Evolutionary conservation across 2,113 vertebrate species (phyloP).

Genomic region (Arothron firmamentum): DNA sequence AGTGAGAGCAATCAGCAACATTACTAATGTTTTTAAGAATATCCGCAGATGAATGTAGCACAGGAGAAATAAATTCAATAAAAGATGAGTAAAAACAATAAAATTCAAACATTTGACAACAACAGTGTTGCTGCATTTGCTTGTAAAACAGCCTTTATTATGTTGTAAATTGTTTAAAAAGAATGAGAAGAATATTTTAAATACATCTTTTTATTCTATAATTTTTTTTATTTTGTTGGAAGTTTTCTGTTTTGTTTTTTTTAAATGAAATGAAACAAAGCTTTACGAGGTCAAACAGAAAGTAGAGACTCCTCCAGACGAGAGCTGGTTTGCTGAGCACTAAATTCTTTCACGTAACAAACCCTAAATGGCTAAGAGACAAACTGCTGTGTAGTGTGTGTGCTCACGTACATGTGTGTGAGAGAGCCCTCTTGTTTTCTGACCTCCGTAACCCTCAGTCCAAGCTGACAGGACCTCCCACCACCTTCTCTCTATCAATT

Average conservation of each 20-base stretch:
- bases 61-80: too few species aligned
- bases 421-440: conserved; percentile 65
- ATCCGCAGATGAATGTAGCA: too few species aligned
- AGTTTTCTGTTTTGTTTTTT: not conserved
- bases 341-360: conserved; percentile 75
- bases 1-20: conserved; percentile 1
- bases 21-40: not conserved
- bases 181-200: too few species aligned
- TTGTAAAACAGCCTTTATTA: too few species aligned
- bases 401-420: conserved; percentile 27
- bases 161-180: too few species aligned
- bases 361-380: conserved; percentile 67
- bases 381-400: conserved; percentile 33
- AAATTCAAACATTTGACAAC: too few species aligned
- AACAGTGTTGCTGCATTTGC: too few species aligned
- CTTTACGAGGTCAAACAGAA: conserved; percentile 65
- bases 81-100: too few species aligned
- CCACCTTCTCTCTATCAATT: conserved; percentile 48
- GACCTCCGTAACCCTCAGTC: conserved; percentile 64
- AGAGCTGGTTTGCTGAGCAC: conserved; percentile 64
- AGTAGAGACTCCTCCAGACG: conserved; percentile 45
- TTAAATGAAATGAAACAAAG: conserved; percentile 9
- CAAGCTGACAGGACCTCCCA: conserved; percentile 72
- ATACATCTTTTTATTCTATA: too few species aligned
- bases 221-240: not conserved